Evolutionary conservation across 1,140 invertebrate species (phyloP), one percentile per base, ranked within the genome.

Genomic region (Apis dorsata): DNA sequence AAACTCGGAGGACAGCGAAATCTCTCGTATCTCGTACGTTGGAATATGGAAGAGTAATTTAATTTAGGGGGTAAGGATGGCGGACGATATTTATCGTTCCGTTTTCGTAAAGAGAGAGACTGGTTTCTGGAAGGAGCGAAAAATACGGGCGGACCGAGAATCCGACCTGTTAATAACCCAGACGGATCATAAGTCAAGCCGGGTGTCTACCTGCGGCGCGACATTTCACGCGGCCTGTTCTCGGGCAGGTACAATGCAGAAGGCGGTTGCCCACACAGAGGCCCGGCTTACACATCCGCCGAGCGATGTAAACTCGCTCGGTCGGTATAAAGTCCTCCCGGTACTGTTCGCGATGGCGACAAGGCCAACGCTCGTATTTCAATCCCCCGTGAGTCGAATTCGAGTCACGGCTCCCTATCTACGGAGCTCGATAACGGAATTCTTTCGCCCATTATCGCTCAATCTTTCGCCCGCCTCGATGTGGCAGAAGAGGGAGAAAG

Each of bases 251-350:
- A 86, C 86, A 87, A 86, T 83, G 81, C 86, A 86, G 75, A 79
- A 91, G 91, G 90, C 89, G 90, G 88, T 91, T 90, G 90, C 89
- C 90, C 88, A 91, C 89, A 90, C 90, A 90, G 90, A 89, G 90
- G 79, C 86, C 85, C 84, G 5, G 65, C 73, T 86, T 74, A 60
- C 86, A 87, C 72, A 28, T 79, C 72, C 85, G 24, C 51, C 78
- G 78, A 63, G 70, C 84, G 72, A 86, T 60, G 80, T 76, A 66
- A 72, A 72, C 60, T 57, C 75, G 63, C 70, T 74, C 81, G 85
- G 80, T 82, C 76, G 53, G 74, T 70, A 81, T 63, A 77, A 83
- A 86, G 79, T 79, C 66, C 75, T 71, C 65, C 34, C 71, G 74
- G 74, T 78, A 90, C 84, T 85, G 86, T 87, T 90, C 83, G 85